Evolutionary conservation across 1,140 invertebrate species (phyloP).

Genomic region (Aplysia californica): DNA sequence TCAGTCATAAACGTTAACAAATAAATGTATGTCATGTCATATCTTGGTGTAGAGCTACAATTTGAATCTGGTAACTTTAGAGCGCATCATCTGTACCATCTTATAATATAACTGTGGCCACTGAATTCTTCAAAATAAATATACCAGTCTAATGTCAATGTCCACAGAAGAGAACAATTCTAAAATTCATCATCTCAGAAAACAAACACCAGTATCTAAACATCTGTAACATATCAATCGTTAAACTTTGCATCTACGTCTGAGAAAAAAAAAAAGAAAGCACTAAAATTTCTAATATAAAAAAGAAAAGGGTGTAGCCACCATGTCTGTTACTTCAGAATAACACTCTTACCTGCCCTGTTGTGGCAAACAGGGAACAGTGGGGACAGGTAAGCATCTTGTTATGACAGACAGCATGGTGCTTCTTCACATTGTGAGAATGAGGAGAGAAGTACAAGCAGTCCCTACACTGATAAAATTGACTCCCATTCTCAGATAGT

Average conservation of each 20-base stretch:
- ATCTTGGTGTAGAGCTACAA: not conserved
- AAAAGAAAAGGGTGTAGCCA: not conserved
- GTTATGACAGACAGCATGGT: conserved; percentile 17
- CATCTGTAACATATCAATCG: not conserved
- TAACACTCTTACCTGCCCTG: not conserved
- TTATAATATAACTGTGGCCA: too few species aligned
- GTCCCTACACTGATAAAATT: conserved; percentile 21
- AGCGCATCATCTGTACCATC: not conserved
- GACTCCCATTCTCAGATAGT: not conserved
- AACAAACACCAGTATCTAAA: too few species aligned
- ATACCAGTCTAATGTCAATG: too few species aligned
- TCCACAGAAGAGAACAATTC: too few species aligned
- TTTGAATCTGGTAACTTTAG: not conserved
- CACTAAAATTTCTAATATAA: not conserved
- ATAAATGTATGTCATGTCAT: not conserved
- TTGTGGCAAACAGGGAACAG: conserved; percentile 11
- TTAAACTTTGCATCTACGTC: not conserved
- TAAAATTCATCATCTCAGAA: too few species aligned
- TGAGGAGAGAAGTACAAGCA: conserved; percentile 17
- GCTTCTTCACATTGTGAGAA: conserved; percentile 8
- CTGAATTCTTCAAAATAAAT: too few species aligned
- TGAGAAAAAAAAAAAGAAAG: not conserved
- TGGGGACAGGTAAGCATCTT: conserved; percentile 7
- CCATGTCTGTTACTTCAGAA: conserved; percentile 7
- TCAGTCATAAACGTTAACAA: too few species aligned